These are phyloP conservation scores for Athene cunicularia DNA, from an alignment of 2,113 vertebrate species.

Conservation along the genomic window DNA sequence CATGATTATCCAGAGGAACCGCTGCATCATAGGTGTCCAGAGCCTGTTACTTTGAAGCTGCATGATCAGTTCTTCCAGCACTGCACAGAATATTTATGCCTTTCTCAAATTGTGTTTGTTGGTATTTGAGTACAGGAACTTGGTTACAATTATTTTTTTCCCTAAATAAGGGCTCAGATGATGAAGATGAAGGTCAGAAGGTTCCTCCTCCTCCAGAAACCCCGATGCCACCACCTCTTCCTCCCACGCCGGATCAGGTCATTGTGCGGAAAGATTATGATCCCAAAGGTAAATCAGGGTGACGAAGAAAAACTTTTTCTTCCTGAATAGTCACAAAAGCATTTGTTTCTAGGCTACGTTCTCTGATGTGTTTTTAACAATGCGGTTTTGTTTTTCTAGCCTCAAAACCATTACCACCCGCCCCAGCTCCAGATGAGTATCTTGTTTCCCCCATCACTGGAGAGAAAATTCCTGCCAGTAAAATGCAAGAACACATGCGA, in stretches of 20 bases:
- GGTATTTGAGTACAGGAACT: background rate
- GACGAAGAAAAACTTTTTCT: background rate
- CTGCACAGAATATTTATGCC: background rate
- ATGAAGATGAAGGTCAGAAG: conserved; percentile 93
- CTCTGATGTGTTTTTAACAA: background rate
- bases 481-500: conserved; percentile 99
- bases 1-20: background rate
- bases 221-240: conserved; percentile 95
- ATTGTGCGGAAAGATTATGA: conserved; percentile 98
- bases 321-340: background rate
- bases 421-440: conserved; percentile 87
- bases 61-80: accelerated
- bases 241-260: conserved; percentile 96
- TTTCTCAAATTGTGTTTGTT: background rate
- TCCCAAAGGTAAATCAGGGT: conserved; percentile 87
- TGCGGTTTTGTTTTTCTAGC: conserved; percentile 74
- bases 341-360: background rate
- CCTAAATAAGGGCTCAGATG: conserved; percentile 90
- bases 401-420: conserved; percentile 83
- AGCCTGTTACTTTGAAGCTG: background rate
- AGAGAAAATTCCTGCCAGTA: conserved; percentile 96
- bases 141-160: background rate
- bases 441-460: conserved; percentile 98
- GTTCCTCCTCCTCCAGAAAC: conserved; percentile 92
- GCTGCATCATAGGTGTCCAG: background rate